Evolutionary conservation across 2,797 vertebrate species (phyloP).

Genomic region (Chlorospingus flavigularis): DNA sequence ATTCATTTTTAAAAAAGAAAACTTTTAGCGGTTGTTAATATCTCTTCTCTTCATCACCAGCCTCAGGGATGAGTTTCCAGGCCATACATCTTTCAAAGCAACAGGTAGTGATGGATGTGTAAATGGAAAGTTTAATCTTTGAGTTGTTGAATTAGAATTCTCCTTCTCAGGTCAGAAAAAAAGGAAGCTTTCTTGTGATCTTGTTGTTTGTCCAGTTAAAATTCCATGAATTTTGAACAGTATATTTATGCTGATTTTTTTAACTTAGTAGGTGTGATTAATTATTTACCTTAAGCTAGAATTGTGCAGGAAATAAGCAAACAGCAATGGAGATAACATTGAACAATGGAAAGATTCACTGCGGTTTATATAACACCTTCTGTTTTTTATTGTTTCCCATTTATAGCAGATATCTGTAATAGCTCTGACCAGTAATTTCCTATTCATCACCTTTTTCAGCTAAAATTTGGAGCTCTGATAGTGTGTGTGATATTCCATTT

Average conservation of each 20-base stretch:
- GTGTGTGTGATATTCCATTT: background rate
- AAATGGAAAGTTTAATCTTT: background rate
- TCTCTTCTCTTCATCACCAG: background rate
- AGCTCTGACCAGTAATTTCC: background rate
- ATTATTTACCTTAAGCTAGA: background rate
- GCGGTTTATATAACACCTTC: background rate
- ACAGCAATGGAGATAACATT: background rate
- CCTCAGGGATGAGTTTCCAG: background rate
- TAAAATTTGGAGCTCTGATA: background rate
- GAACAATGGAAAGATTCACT: background rate
- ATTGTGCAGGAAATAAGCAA: background rate
- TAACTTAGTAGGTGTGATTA: background rate
- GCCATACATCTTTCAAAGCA: background rate
- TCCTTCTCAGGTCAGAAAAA: background rate
- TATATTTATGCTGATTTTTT: rapidly evolving
- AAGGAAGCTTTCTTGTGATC: background rate
- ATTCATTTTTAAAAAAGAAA: background rate
- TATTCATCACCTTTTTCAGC: background rate
- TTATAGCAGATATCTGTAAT: background rate
- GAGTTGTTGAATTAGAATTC: background rate
- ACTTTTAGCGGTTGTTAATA: background rate
- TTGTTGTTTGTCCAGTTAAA: background rate
- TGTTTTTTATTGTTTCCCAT: background rate
- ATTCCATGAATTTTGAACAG: background rate
- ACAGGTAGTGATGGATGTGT: rapidly evolving